Conservation (phyloP, 2,888 invertebrate genomes). For the Mystacides longicornis region DNA sequence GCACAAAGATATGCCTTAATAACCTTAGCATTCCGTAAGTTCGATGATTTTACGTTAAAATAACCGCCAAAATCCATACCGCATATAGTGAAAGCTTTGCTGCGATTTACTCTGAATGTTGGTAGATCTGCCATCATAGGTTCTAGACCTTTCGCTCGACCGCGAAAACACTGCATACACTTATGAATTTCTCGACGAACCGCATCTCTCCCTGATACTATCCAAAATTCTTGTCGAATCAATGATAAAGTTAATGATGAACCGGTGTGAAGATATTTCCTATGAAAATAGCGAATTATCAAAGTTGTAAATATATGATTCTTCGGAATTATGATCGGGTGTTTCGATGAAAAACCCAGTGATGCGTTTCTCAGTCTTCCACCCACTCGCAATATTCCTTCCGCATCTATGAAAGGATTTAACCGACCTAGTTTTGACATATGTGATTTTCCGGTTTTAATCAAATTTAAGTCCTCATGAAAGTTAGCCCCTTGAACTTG, state of each 20-base stretch:
- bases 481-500: neutral
- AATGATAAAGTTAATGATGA: neutral
- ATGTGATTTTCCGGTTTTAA: neutral
- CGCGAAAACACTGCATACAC: neutral
- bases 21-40: neutral
- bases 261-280: neutral
- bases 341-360: neutral
- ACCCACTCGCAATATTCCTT: constrained; percentile 1
- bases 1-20: neutral
- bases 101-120: neutral
- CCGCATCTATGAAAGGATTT: constrained; percentile 3
- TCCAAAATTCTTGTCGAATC: constrained; percentile 1
- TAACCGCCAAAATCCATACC: constrained; percentile 1
- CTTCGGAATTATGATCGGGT: constrained; percentile 1
- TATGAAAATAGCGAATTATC: neutral
- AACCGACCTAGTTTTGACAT: neutral
- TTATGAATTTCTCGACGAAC: neutral
- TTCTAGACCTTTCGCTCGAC: neutral
- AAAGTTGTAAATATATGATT: neutral
- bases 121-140: constrained; percentile 6
- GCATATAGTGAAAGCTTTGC: neutral
- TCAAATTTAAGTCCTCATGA: neutral
- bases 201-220: neutral
- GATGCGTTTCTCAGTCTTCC: neutral
- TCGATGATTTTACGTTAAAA: neutral